Percentiles rank a stretch among this genome's conserved stretches.
These are phyloP conservation scores for Chrysomela aeneicollis DNA, from an alignment of 2,888 invertebrate genomes.

Conservation along the genomic window DNA sequence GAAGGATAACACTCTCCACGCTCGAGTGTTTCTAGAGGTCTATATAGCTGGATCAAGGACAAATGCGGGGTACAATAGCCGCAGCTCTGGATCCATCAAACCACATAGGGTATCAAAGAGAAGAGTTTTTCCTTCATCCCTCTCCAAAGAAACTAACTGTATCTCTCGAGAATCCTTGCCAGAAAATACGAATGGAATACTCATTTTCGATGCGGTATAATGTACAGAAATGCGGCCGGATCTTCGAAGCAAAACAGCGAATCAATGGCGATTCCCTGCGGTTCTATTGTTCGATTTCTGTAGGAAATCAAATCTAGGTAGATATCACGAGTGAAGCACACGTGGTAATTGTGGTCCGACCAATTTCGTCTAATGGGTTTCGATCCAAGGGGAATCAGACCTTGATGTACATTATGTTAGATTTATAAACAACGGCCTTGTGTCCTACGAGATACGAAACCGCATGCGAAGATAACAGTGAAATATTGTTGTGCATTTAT, in stretches of 20 bases:
- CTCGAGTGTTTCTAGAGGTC: no score
- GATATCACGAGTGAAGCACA: conserved; percentile 27
- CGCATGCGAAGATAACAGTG: no score
- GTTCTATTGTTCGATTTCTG: conserved; percentile 34
- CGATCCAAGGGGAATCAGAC: background rate
- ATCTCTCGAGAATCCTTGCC: background rate
- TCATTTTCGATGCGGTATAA: conserved; percentile 22
- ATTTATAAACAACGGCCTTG: no score
- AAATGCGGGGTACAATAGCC: background rate
- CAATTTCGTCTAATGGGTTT: background rate
- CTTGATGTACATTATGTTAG: background rate
- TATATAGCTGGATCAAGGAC: no score
- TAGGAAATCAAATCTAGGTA: conserved; percentile 32
- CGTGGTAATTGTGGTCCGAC: conserved; percentile 24
- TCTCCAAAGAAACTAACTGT: background rate
- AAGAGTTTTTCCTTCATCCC: background rate
- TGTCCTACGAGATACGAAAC: no score
- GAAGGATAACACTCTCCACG: no score
- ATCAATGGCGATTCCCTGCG: conserved; percentile 32
- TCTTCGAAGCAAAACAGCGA: conserved; percentile 27
- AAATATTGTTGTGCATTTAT: no score
- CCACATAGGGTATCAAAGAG: background rate
- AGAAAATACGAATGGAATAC: background rate
- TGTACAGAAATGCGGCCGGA: conserved; percentile 23
- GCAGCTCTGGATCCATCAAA: background rate